These are phyloP conservation scores for Chelon labrosus DNA, from an alignment of 2,797 vertebrate genomes.

Conservation along the genomic window DNA sequence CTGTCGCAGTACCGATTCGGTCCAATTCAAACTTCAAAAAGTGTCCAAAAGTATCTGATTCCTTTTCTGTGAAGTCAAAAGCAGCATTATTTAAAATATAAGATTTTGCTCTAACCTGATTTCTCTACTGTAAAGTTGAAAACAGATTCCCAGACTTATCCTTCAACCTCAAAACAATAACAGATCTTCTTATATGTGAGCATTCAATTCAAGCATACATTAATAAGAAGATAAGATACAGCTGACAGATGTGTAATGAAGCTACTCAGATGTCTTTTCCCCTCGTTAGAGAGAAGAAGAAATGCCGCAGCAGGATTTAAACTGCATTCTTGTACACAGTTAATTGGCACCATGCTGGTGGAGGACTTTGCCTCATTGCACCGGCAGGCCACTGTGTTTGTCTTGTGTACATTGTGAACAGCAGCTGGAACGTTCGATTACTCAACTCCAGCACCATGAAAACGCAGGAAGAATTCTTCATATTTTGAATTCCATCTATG, in stretches of 20 bases:
- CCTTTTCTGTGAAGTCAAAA: no score
- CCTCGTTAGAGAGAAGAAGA: slow-evolving; percentile 58
- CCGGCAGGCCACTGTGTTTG: slow-evolving; percentile 23
- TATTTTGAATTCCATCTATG: slow-evolving; percentile 29
- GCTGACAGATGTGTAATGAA: neutral
- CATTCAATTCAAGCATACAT: neutral
- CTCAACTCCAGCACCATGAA: slow-evolving; percentile 43
- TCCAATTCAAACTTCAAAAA: no score
- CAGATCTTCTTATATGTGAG: neutral
- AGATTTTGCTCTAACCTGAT: neutral
- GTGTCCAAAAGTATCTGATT: neutral
- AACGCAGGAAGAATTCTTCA: slow-evolving; percentile 27
- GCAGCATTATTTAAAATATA: no score
- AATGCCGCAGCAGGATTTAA: slow-evolving; percentile 52
- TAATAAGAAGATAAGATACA: neutral
- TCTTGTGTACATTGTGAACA: slow-evolving; percentile 53
- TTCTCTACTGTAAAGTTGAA: neutral
- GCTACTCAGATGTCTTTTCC: slow-evolving; percentile 1
- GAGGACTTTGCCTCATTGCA: slow-evolving; percentile 57
- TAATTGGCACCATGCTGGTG: slow-evolving; percentile 69
- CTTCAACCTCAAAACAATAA: neutral
- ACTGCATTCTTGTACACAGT: slow-evolving; percentile 47
- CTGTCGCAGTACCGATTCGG: neutral
- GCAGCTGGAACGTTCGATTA: slow-evolving; percentile 62
- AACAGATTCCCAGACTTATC: neutral